phyloP scores from a whole-genome alignment of 2,888 invertebrate genomes.

The Nomada fabriciana region DNA sequence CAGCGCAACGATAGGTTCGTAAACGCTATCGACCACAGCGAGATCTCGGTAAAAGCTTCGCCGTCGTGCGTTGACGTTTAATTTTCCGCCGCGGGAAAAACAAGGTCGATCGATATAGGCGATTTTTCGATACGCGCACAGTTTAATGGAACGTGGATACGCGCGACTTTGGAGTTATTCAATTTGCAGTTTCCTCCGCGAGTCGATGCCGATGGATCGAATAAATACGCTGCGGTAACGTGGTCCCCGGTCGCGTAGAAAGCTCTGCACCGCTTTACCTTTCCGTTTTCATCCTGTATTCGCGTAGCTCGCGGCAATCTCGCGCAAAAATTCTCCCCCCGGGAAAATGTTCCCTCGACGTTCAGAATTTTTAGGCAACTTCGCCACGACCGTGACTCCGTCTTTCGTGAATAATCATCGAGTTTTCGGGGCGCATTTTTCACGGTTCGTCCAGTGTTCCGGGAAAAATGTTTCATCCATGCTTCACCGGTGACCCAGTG shows the following conservation, averaged over 20 bases:
- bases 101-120: constrained; percentile 8
- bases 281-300: constrained; percentile 13
- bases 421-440: constrained; percentile 35
- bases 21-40: constrained; percentile 20
- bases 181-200: constrained; percentile 29
- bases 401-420: constrained; percentile 47
- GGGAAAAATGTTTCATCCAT: constrained; percentile 19
- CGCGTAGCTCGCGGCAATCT: neutral
- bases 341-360: constrained; percentile 5
- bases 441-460: constrained; percentile 10
- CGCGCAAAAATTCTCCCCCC: constrained; percentile 5
- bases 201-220: constrained; percentile 49
- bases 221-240: constrained; percentile 36
- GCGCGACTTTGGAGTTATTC: constrained; percentile 39
- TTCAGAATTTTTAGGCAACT: constrained; percentile 26
- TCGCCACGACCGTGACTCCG: neutral
- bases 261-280: constrained; percentile 23
- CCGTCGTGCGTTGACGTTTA: neutral
- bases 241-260: constrained; percentile 34
- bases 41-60: neutral
- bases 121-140: neutral
- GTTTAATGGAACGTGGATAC: constrained; percentile 4
- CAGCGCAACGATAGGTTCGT: constrained; percentile 28
- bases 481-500: constrained; percentile 17
- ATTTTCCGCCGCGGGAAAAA: neutral